A percentile compares a stretch with the other conserved stretches of the same genome.
These are phyloP conservation scores for Penaeus chinensis DNA, from an alignment of 1,140 invertebrate species.

Conservation along the genomic window DNA sequence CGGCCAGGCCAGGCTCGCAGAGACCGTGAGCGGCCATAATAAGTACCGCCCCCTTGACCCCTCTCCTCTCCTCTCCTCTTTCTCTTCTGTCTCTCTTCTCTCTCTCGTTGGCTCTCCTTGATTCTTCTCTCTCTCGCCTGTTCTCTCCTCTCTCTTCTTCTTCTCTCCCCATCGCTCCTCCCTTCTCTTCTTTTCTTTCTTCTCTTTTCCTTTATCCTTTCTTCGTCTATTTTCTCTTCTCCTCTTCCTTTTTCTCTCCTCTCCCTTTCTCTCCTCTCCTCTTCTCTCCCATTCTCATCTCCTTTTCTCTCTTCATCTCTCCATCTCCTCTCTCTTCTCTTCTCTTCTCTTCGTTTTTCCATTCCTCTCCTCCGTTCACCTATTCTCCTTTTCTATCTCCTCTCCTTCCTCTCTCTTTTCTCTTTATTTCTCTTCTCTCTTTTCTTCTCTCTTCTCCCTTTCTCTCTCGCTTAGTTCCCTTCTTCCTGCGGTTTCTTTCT, in stretches of 20 bases:
- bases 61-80: too few species aligned
- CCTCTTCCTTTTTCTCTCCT: background rate
- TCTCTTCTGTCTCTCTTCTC: background rate
- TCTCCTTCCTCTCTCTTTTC: too few species aligned
- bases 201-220: background rate
- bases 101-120: background rate
- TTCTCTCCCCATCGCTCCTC: background rate
- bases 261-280: background rate
- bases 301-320: too few species aligned
- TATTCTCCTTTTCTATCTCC: background rate
- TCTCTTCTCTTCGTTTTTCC: background rate
- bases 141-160: background rate
- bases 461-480: background rate
- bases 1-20: background rate
- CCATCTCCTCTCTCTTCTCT: background rate
- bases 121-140: background rate
- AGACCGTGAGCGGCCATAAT: constrained; percentile 54
- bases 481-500: background rate
- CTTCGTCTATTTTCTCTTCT: background rate
- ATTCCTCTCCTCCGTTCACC: background rate
- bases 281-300: too few species aligned
- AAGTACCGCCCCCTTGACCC: background rate
- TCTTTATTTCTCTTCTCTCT: background rate
- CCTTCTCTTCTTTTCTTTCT: too few species aligned
- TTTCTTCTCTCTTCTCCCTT: background rate